A percentile compares a stretch with the other conserved stretches of the same genome.
These are phyloP conservation scores for Eudasyphora cyanicolor DNA, from an alignment of 2,888 invertebrate species.

Conservation along the genomic window DNA sequence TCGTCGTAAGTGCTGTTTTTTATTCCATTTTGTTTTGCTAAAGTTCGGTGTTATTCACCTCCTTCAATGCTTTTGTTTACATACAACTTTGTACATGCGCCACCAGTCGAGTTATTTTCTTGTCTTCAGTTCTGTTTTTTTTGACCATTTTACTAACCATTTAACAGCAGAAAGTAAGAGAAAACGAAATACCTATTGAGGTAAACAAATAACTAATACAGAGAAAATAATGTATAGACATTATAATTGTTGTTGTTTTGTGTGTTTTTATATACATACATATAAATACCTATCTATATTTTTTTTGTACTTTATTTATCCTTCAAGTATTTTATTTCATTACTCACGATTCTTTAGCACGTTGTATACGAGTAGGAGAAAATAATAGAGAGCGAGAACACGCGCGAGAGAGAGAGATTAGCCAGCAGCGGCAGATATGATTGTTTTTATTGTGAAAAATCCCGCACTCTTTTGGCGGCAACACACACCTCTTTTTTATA, in stretches of 20 bases:
- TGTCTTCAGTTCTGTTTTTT: not conserved
- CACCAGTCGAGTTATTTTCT: conserved; percentile 6
- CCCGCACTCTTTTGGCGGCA: not conserved
- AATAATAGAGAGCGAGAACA: not conserved
- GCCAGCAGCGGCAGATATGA: not conserved
- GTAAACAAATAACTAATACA: not conserved
- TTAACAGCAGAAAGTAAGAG: not conserved
- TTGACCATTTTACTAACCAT: not conserved
- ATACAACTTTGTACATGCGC: conserved; percentile 35
- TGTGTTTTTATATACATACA: not conserved
- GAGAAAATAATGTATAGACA: not conserved
- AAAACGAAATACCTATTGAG: conserved; percentile 12
- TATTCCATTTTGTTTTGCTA: conserved; percentile 27
- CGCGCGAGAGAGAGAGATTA: not conserved
- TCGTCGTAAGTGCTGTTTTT: not conserved
- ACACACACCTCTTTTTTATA: not conserved
- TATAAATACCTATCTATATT: not conserved
- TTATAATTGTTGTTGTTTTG: not conserved
- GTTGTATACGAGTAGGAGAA: not conserved
- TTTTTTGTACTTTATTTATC: not conserved
- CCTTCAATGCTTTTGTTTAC: conserved; percentile 34
- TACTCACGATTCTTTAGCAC: not conserved
- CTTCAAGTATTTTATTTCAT: not conserved
- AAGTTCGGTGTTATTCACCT: conserved; percentile 54
- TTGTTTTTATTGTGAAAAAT: not conserved